A percentile compares a stretch with the other conserved stretches of the same genome.
phyloP scores from a whole-genome alignment of 2,888 invertebrate genomes.

The Clistopyga incitator region DNA sequence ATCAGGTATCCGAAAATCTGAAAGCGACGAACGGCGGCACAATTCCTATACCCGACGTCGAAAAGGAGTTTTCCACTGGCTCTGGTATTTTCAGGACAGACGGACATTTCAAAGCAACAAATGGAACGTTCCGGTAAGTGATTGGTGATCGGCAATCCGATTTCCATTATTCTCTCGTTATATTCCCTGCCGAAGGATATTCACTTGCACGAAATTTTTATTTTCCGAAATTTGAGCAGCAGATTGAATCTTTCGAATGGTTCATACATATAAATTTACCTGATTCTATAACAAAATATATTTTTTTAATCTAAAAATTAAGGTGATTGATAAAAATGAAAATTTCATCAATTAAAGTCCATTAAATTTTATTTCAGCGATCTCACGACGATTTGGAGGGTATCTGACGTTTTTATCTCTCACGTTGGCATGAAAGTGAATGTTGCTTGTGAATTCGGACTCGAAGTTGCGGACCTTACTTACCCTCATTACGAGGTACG shows the following conservation, averaged over 20 bases:
- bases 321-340: background rate
- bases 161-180: background rate
- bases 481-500: conserved; percentile 71
- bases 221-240: background rate
- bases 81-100: conserved; percentile 62
- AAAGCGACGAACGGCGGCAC: conserved; percentile 53
- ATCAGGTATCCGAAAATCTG: conserved; percentile 44
- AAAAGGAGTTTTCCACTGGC: conserved; percentile 60
- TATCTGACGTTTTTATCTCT: conserved; percentile 61
- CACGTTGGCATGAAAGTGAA: conserved; percentile 62
- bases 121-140: conserved; percentile 70
- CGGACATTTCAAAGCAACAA: conserved; percentile 61
- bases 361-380: conserved; percentile 61
- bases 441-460: conserved; percentile 67
- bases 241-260: too few relatives aligned
- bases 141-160: background rate
- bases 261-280: too few relatives aligned
- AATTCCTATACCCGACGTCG: conserved; percentile 68
- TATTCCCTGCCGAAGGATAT: background rate
- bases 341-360: background rate
- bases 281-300: too few relatives aligned
- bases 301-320: too few relatives aligned
- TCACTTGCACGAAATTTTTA: background rate
- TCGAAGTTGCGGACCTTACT: conserved; percentile 63
- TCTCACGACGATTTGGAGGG: conserved; percentile 69